phyloP scores from a whole-genome alignment of 2,113 vertebrate species.

The Perccottus glenii region DNA sequence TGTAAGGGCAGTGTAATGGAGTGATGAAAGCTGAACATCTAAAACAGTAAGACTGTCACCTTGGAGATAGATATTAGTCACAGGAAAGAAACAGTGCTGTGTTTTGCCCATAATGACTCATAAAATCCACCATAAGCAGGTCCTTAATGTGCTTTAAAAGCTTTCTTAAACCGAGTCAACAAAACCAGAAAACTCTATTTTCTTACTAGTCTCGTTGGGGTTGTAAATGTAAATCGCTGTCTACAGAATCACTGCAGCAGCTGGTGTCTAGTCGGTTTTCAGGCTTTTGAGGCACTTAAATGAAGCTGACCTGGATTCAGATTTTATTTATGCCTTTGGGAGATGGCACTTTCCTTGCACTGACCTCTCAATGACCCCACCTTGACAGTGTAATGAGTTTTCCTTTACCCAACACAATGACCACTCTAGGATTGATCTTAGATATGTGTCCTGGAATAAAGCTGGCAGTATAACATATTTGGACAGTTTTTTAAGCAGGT shows the following conservation, averaged over 20 bases:
- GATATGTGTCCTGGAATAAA: constrained; percentile 3
- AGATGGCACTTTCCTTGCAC: constrained; percentile 1
- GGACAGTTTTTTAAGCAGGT: neutral
- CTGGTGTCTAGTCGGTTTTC: neutral
- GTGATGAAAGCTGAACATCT: constrained; percentile 2
- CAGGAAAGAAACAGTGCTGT: neutral
- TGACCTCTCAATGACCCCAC: constrained; percentile 2
- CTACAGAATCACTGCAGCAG: neutral
- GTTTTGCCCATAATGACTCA: neutral
- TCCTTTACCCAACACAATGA: constrained; percentile 8
- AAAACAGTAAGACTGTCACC: neutral
- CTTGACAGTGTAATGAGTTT: constrained; percentile 3
- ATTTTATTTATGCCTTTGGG: neutral
- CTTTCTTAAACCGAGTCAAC: neutral
- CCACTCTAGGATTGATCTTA: constrained; percentile 5
- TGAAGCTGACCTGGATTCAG: neutral
- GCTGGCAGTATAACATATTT: neutral
- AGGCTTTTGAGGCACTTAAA: neutral
- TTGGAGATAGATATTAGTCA: neutral
- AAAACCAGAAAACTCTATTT: too few relatives aligned
- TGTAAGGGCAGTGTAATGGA: neutral
- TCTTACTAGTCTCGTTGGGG: neutral
- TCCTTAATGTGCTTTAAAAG: constrained; percentile 6
- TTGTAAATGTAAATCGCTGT: neutral
- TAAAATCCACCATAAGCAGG: neutral